phyloP scores from a whole-genome alignment of 2,113 vertebrate species.

The Opisthocomus hoazin region DNA sequence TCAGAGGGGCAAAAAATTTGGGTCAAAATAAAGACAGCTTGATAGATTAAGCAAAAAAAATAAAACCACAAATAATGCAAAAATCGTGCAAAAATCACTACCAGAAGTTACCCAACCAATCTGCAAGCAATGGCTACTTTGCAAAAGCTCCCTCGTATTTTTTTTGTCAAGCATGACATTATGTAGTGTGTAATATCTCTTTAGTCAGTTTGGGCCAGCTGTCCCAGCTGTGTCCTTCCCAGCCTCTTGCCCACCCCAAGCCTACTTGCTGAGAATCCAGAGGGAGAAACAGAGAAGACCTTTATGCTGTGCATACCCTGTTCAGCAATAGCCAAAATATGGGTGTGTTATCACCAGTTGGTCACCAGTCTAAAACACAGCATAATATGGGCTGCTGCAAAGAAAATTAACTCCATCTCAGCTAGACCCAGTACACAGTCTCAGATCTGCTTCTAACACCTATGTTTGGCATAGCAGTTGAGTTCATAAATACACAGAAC shows the following conservation, averaged over 20 bases:
- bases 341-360: not conserved
- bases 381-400: not conserved
- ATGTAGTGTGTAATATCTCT: not conserved
- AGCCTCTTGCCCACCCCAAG: not conserved
- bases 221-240: not conserved
- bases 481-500: not conserved
- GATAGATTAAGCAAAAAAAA: not conserved
- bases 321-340: not conserved
- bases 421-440: not conserved
- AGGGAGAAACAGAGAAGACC: not conserved
- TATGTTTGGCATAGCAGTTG: not conserved
- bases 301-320: not conserved
- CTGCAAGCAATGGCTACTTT: not conserved
- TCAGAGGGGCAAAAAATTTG: not conserved
- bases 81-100: not conserved
- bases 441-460: not conserved
- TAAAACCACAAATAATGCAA: not conserved
- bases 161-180: not conserved
- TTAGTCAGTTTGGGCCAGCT: rapidly evolving
- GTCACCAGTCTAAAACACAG: not conserved
- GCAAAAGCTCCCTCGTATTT: not conserved
- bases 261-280: not conserved
- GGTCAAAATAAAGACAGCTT: not conserved
- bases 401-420: not conserved
- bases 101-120: not conserved